Evolutionary conservation across 2,888 invertebrate genomes (phyloP), one percentile per base, ranked within the genome.

Genomic region (Perizoma flavofasciatum): DNA sequence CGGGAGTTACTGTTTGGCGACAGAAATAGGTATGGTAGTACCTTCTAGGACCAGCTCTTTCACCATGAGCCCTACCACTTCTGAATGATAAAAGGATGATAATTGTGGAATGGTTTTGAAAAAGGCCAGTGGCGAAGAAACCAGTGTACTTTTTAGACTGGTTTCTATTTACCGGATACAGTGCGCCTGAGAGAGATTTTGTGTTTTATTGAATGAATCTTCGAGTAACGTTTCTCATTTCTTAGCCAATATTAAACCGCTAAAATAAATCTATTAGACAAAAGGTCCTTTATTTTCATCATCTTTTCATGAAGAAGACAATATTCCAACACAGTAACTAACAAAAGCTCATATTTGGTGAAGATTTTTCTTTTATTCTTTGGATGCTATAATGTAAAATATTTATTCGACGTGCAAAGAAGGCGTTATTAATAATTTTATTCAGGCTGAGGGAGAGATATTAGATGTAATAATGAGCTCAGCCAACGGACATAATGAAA

Each of bases 401-500:
- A 67, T 68, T 61, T 59, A 67, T 67, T 66, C 50, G 51, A 52
- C 55, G 57, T 54, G 50, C 57, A 66, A 64, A 70, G 66, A 65
- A 62, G 50, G 68, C 68, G 59, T 69, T 73, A 74, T 78, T 73
- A 79, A 78, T 77, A 76, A 79, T 77, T 73, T 70, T 71, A 62
- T 73, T 71, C 70, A 70, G 63, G 68, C 65, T 69, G 63, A 73
- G 72, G 65, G 54, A 73, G 70, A 69, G 72, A 75, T 76, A 79
- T 79, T 79, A 71, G 68, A 71, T 74, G 72, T 71, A 77, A 75
- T 78, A 78, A 78, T 76, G 74, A 78, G 73, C 69, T 65, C 65
- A 55, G 73, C 72, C 74, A 74, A 78, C 73, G 75, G 63, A 59
- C 68, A 66, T 80, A 80, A 80, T 78, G 78, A 80, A 78, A 79